phyloP scores from a whole-genome alignment of 2,113 vertebrate genomes.

The Ciconia boyciana region DNA sequence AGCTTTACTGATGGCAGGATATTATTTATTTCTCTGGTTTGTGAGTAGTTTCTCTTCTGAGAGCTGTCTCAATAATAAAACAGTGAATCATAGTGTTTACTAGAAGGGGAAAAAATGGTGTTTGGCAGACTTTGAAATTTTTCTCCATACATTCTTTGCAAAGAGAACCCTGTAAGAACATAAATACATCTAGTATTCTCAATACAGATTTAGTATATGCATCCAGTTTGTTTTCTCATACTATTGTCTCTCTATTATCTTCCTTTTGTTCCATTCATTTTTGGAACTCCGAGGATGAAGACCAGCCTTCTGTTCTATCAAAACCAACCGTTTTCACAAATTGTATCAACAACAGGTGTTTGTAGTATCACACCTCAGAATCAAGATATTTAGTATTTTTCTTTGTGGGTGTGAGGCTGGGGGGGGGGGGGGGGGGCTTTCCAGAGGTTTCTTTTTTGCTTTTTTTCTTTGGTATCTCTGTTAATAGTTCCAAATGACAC shows the following conservation, averaged over 20 bases:
- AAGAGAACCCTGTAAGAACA: not conserved
- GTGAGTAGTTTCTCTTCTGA: not conserved
- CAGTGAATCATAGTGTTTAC: not conserved
- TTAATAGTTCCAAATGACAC: not conserved
- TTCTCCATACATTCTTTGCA: not conserved
- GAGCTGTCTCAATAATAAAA: not conserved
- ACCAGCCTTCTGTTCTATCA: not conserved
- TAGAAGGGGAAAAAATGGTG: not conserved
- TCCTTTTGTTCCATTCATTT: not conserved
- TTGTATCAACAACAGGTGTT: not conserved
- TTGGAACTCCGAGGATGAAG: not conserved
- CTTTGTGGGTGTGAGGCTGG: rapidly evolving
- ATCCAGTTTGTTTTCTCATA: not conserved
- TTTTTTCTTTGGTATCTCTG: not conserved
- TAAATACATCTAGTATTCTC: not conserved
- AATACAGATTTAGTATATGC: not conserved
- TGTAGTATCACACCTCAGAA: not conserved
- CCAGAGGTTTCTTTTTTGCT: not conserved
- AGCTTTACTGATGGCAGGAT: not conserved
- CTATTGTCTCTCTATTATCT: not conserved
- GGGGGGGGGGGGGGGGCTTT: not conserved
- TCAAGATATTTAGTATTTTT: not conserved
- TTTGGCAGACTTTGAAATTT: not conserved
- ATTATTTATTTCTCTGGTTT: not conserved
- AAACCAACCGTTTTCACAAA: not conserved